phyloP scores from a whole-genome alignment of 2,797 vertebrate species.

The Gallinago stenura region DNA sequence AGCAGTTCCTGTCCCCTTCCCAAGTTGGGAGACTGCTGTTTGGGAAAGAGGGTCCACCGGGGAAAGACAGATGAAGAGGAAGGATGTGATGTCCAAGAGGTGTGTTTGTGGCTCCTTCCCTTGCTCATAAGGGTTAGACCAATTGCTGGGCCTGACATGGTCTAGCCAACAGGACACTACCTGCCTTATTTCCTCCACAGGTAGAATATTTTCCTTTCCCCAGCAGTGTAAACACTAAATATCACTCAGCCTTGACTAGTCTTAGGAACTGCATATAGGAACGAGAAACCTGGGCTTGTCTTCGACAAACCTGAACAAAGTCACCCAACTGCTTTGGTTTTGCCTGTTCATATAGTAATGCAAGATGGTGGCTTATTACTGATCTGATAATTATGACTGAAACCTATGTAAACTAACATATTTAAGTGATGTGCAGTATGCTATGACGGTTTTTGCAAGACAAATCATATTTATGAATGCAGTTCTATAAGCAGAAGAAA shows the following conservation, averaged over 20 bases:
- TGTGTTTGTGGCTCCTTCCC: too few species aligned
- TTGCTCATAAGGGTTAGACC: background rate
- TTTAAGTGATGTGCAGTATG: background rate
- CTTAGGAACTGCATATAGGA: background rate
- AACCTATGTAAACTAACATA: background rate
- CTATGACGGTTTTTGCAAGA: background rate
- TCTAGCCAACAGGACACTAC: background rate
- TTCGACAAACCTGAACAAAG: background rate
- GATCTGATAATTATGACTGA: background rate
- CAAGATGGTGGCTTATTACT: background rate
- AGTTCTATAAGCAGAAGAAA: background rate
- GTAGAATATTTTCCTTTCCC: background rate
- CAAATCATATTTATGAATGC: slow-evolving; percentile 24
- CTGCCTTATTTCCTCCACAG: background rate
- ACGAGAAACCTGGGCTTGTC: background rate
- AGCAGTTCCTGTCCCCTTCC: background rate
- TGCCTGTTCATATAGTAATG: background rate
- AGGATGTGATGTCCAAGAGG: background rate
- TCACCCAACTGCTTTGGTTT: background rate
- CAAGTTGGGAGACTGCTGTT: background rate
- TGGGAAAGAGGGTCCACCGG: background rate
- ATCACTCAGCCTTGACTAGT: background rate
- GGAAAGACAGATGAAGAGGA: background rate
- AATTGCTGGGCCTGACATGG: background rate
- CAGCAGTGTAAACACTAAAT: background rate